Conservation (phyloP, 2,797 vertebrate species). For the Pempheris klunzingeri region DNA sequence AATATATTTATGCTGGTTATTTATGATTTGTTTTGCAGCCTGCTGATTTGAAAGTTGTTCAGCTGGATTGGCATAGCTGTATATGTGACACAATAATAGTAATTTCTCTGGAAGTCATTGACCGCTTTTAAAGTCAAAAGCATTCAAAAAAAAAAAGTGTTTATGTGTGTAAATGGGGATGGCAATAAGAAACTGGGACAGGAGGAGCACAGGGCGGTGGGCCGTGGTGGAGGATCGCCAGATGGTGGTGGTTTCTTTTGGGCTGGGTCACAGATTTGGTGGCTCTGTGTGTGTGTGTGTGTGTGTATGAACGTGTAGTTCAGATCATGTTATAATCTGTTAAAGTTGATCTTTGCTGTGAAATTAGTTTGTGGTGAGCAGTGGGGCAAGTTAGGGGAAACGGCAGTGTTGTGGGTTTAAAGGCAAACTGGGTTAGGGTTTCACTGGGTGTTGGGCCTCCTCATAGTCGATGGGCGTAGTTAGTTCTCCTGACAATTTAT, state of each 20-base stretch:
- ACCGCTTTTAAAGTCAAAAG: neutral
- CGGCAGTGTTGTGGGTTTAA: slow-evolving; percentile 31
- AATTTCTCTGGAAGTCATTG: no score
- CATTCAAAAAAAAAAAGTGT: neutral
- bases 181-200: neutral
- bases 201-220: slow-evolving; percentile 15
- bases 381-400: slow-evolving; percentile 20
- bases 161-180: neutral
- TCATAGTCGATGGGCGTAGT: no score
- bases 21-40: neutral
- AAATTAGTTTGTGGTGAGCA: slow-evolving; percentile 40
- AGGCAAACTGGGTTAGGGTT: slow-evolving; percentile 35
- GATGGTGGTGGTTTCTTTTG: slow-evolving; percentile 45
- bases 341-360: slow-evolving; percentile 16
- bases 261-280: slow-evolving; percentile 28
- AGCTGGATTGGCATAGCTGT: neutral
- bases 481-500: no score
- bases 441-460: slow-evolving; percentile 30
- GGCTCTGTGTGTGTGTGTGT: neutral
- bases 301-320: neutral
- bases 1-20: neutral
- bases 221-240: slow-evolving; percentile 36
- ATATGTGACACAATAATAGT: neutral
- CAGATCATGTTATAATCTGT: slow-evolving; percentile 18
- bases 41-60: neutral